Evolutionary conservation across 2,888 invertebrate genomes (phyloP).

Genomic region (Philopedon plagiatum): DNA sequence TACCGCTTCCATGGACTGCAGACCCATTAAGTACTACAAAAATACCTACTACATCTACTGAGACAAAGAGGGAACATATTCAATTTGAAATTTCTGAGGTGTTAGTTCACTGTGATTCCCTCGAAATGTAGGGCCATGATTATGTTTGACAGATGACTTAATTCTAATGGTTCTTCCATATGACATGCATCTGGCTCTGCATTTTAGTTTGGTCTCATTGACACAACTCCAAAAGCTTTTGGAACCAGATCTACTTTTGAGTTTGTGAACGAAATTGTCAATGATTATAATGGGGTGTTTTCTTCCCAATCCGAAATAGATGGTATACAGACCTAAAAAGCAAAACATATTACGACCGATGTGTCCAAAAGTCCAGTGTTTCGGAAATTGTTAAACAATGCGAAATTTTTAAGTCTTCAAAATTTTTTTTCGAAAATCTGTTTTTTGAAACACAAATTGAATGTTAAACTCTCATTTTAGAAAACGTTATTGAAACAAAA

Average conservation of each 20-base stretch:
- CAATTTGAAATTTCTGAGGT: not conserved
- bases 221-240: constrained; percentile 20
- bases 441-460: too few relatives aligned
- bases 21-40: not conserved
- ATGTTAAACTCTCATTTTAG: too few relatives aligned
- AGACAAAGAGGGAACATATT: not conserved
- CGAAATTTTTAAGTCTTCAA: too few relatives aligned
- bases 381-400: too few relatives aligned
- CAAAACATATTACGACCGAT: too few relatives aligned
- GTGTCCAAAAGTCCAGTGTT: too few relatives aligned
- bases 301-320: constrained; percentile 42
- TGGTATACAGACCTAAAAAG: constrained; percentile 39
- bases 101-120: constrained; percentile 1
- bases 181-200: constrained; percentile 13
- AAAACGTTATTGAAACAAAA: too few relatives aligned
- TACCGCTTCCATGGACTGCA: too few relatives aligned
- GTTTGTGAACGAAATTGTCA: constrained; percentile 42
- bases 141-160: constrained; percentile 20
- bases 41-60: too few relatives aligned
- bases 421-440: too few relatives aligned
- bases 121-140: constrained; percentile 19
- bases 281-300: constrained; percentile 51
- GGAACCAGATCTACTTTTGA: not conserved
- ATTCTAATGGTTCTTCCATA: constrained; percentile 32
- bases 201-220: not conserved